Percentiles rank a stretch among this genome's conserved stretches.
Conservation (phyloP, 1,140 invertebrate genomes). For the Physella acuta region DNA sequence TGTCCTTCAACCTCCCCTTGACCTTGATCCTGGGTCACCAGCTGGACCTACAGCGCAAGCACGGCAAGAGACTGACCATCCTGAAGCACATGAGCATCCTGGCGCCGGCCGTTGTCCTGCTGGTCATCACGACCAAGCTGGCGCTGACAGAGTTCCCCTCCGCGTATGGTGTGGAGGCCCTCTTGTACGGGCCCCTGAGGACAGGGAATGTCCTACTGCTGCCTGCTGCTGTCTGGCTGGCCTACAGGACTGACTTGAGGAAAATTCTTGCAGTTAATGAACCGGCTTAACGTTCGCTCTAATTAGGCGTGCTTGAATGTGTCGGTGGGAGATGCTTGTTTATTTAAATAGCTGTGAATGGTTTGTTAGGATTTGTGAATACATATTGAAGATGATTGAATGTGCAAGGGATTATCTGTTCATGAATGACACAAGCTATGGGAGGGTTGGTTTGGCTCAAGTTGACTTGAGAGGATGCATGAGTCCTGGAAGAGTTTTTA, state of each 20-base stretch:
- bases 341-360: no score
- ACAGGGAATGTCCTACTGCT: constrained; percentile 75
- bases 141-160: constrained; percentile 75
- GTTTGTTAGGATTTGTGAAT: no score
- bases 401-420: no score
- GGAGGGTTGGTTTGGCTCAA: not conserved
- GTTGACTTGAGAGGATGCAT: not conserved
- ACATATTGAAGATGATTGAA: no score
- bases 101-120: constrained; percentile 59
- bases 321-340: no score
- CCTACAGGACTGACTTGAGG: constrained; percentile 10
- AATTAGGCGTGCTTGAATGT: no score
- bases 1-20: constrained; percentile 73
- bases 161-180: constrained; percentile 78
- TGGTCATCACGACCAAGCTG: constrained; percentile 72
- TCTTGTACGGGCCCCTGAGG: constrained; percentile 76
- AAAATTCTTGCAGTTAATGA: not conserved
- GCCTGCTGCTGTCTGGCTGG: not conserved
- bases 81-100: constrained; percentile 13
- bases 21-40: constrained; percentile 69
- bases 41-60: constrained; percentile 57
- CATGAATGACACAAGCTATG: no score
- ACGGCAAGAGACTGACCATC: constrained; percentile 11
- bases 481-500: no score
- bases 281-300: not conserved